phyloP scores from a whole-genome alignment of 2,113 vertebrate genomes.

The cat (Felis catus) region F.catus_Fca126_mat1.0 CM031414.1:12814501-12815000 shows the following conservation, averaged over 20 bases:
- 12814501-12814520: rapidly evolving
- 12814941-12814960: no score
- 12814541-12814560: rapidly evolving
- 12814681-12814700: neutral
- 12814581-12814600: rapidly evolving
- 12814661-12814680: rapidly evolving
- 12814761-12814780: no score
- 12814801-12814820: rapidly evolving
- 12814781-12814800: no score
- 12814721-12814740: neutral
- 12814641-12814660: neutral
- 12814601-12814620: neutral
- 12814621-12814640: neutral
- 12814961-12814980: no score
- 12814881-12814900: no score
- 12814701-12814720: neutral
- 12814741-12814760: no score
- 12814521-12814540: neutral
- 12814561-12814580: neutral
- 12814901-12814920: no score
- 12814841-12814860: no score
- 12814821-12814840: rapidly evolving
- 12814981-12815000: no score
- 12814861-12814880: no score
- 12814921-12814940: no score